Percentiles rank a stretch among this genome's conserved stretches.
phyloP scores from a whole-genome alignment of 2,113 vertebrate genomes.

The Plotosus lineatus region DNA sequence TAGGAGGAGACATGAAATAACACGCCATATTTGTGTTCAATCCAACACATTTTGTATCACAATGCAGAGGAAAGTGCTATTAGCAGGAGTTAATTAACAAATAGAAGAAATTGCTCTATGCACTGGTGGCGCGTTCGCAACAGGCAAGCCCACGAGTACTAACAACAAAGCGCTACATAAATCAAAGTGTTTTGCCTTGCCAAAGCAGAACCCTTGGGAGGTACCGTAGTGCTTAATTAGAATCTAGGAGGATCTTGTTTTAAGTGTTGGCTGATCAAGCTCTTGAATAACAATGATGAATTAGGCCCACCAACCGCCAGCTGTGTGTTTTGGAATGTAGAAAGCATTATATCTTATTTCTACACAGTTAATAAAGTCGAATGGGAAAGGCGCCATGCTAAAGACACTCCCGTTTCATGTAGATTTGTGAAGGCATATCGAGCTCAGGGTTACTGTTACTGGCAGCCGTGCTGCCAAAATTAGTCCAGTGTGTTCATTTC shows the following conservation, averaged over 20 bases:
- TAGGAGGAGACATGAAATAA: constrained; percentile 54
- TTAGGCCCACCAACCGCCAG: constrained; percentile 68
- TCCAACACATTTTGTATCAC: constrained; percentile 53
- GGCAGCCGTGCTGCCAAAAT: constrained; percentile 61
- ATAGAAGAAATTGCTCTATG: constrained; percentile 65
- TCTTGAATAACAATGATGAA: constrained; percentile 79
- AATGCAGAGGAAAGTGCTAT: constrained; percentile 55
- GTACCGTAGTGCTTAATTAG: constrained; percentile 79
- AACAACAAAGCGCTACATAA: constrained; percentile 77
- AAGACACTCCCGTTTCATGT: constrained; percentile 40
- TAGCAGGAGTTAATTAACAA: constrained; percentile 74
- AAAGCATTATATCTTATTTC: constrained; percentile 57
- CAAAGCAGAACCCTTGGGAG: constrained; percentile 72
- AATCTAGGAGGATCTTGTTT: constrained; percentile 81
- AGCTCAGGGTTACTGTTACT: constrained; percentile 52
- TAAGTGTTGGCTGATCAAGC: constrained; percentile 76
- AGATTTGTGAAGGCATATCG: constrained; percentile 56
- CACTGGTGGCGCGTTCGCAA: constrained; percentile 65
- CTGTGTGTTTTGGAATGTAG: constrained; percentile 65
- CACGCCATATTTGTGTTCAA: constrained; percentile 50
- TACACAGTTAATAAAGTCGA: constrained; percentile 63
- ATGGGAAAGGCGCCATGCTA: constrained; percentile 56
- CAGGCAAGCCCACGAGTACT: constrained; percentile 69
- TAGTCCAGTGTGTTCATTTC: constrained; percentile 69
- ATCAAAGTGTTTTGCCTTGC: constrained; percentile 78